Evolutionary conservation across 2,888 invertebrate species (phyloP).

Genomic region (Cataglyphis cursor): DNA sequence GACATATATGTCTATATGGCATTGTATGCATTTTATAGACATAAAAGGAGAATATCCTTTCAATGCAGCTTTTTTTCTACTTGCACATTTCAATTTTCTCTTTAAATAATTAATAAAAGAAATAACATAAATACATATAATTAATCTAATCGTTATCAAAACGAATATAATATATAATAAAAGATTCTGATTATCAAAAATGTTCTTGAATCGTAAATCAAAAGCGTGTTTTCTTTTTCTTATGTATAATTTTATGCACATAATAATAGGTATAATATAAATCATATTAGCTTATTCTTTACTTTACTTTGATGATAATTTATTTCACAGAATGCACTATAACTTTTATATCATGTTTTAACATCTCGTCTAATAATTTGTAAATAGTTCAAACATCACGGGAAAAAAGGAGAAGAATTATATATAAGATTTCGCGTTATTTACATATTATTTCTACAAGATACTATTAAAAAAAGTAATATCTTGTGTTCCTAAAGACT

Average conservation of each 20-base stretch:
- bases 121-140: slow-evolving; percentile 60
- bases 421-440: slow-evolving; percentile 65
- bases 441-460: slow-evolving; percentile 66
- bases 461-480: slow-evolving; percentile 55
- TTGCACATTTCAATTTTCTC: slow-evolving; percentile 13
- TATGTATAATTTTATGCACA: background rate
- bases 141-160: slow-evolving; percentile 62
- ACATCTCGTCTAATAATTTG: slow-evolving; percentile 25
- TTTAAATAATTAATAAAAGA: slow-evolving; percentile 14
- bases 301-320: slow-evolving; percentile 14
- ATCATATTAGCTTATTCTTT: slow-evolving; percentile 43
- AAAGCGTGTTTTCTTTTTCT: background rate
- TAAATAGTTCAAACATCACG: slow-evolving; percentile 55
- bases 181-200: background rate
- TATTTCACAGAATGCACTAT: slow-evolving; percentile 26
- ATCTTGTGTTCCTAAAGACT: slow-evolving; percentile 48
- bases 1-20: slow-evolving; percentile 34
- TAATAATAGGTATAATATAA: slow-evolving; percentile 5
- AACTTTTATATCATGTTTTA: slow-evolving; percentile 37
- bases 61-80: slow-evolving; percentile 48
- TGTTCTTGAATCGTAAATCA: background rate
- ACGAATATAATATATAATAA: slow-evolving; percentile 21
- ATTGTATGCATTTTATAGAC: slow-evolving; percentile 61
- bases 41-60: slow-evolving; percentile 74
- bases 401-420: background rate